These are phyloP conservation scores for Notothenia coriiceps DNA, from an alignment of 2,113 vertebrate genomes.

Conservation along the genomic window DNA sequence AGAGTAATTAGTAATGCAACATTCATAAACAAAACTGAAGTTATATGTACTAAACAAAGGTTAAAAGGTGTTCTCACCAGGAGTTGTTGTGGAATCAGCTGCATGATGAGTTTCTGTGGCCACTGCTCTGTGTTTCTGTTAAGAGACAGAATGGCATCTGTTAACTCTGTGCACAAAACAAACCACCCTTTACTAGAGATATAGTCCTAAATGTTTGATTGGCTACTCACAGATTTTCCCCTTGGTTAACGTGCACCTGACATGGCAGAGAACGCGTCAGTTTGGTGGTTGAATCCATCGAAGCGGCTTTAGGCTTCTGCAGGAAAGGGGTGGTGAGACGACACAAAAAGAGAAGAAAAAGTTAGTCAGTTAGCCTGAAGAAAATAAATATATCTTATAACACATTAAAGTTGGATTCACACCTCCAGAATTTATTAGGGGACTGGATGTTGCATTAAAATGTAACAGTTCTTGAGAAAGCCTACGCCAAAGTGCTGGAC, in stretches of 20 bases:
- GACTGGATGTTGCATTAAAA: background rate
- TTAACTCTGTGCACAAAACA: background rate
- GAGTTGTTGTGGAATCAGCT: constrained; percentile 93
- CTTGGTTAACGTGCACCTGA: constrained; percentile 93
- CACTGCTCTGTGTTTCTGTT: constrained; percentile 93
- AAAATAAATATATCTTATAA: background rate
- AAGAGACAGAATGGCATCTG: background rate
- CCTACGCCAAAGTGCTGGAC: background rate
- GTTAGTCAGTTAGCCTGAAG: background rate
- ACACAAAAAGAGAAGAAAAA: background rate
- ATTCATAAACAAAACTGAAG: constrained; percentile 20
- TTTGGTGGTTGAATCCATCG: constrained; percentile 90
- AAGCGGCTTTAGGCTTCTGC: constrained; percentile 92
- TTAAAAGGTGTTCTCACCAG: constrained; percentile 79
- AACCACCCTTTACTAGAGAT: accelerated
- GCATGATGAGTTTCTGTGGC: constrained; percentile 96
- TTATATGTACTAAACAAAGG: background rate
- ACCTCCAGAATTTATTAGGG: background rate
- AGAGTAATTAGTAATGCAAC: background rate
- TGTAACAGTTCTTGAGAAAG: background rate
- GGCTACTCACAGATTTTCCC: constrained; percentile 92
- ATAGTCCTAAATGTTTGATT: accelerated
- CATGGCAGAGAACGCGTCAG: constrained; percentile 92
- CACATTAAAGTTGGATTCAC: background rate
- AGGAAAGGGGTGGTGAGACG: background rate